Evolutionary conservation across 2,113 vertebrate species (phyloP), one percentile per base, ranked within the genome.

Genomic region (Eptesicus fuscus): DNA sequence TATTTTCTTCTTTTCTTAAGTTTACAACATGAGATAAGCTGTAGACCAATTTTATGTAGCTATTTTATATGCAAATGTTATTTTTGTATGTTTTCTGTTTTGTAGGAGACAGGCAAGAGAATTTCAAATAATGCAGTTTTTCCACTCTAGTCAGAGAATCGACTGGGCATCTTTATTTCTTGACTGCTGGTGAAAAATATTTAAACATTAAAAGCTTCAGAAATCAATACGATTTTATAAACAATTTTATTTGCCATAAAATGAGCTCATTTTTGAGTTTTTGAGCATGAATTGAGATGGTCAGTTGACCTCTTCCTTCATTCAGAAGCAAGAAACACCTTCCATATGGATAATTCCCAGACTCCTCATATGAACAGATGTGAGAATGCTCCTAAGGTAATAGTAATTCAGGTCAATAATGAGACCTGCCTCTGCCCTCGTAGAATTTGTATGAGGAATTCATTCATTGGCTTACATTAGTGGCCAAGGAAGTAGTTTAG

Each of bases 31-130:
- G 84, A 96, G 97, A 90, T 97, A 97, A 98, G 91, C 96, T 97
- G 78, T 96, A 96, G 94, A 59, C 95, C 91, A 98, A 98, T 98
- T 97, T 97, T 97, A 96, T 96, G 95, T 89, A 95, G 95, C 95
- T 98, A 96, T 98, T 98, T 96, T 98, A 97, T 96, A 98, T 98
- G 97, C 79, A 97, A 98, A 83, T 63, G 94, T 95, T 97, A 97
- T 97, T 98, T 98, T 98, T 89, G 59, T 90, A 92, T 83, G 90
- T 93, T 89, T 96, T 97, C 56, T 51, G 92, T 82, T 98, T 96
- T 97, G 93, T 84, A 93, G 88, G 87, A 98, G 95, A 92, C 67
- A 98, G 63, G 44, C 94, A 97, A 89, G 95, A 98, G 94, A 97
- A 91, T 98, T 98, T 97, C 86, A 98, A 97, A 96, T 95, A 84